Evolutionary conservation across 2,797 vertebrate species (phyloP), one percentile per base, ranked within the genome.

Genomic region (Cryptoprocta ferox): DNA sequence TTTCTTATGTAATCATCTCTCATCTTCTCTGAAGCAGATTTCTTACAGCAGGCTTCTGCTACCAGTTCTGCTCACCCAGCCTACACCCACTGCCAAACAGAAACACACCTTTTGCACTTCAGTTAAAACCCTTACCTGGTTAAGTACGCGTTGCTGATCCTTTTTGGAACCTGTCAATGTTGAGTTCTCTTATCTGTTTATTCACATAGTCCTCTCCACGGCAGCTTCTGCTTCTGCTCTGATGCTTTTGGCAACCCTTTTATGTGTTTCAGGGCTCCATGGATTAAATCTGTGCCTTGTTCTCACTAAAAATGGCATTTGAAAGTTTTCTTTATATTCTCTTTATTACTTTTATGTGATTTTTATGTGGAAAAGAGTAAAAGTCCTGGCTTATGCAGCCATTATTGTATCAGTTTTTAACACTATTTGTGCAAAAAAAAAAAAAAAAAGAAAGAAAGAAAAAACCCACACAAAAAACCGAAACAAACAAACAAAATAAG

Each of bases 241-340:
- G 84, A 68, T 83, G 82, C 42, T 89, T 79, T 90, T 78, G 53
- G 73, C 73, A 93, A 45, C 26, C 39, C 37, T 88, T 89, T 93
- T 75, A 35, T n/a, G 65, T 82, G 71, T 93, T 89, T 93, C 35
- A 63, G 91, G 56, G 32, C 28, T 79, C 73, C 80, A 48, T 75
- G 53, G 42, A 88, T 81, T 94, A 92, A 97, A 88, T 84, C 15
- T 88, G 10, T 87, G 73, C 87, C 42, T 32, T 84, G n/a, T 28
- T 91, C 45, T 89, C 86, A 81, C 61, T 63, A 45, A 93, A 95
- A 93, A 91, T 92, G 71, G 78, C 94, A 73, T 53, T 85, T 83
- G 65, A 92, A 80, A 87, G 35, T 92, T 94, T 95, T 89, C 32
- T 35, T 89, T 91, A 85, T 65, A 65, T 88, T 91, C 32, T 71